These are phyloP conservation scores for Hermetia illucens DNA, from an alignment of 1,140 invertebrate species.

Conservation along the genomic window DNA sequence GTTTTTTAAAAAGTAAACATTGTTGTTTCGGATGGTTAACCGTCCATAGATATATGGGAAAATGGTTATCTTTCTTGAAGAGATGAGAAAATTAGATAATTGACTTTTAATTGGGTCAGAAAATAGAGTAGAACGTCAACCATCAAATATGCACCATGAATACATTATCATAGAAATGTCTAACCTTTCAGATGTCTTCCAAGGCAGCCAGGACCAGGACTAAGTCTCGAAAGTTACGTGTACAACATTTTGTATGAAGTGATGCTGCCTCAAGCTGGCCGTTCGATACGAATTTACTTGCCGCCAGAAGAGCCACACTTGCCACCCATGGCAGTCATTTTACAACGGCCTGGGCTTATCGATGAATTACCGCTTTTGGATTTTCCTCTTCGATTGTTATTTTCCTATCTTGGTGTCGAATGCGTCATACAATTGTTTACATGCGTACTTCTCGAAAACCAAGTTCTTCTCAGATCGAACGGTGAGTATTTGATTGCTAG, in stretches of 20 bases:
- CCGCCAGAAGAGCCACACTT: constrained; percentile 57
- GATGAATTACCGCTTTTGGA: constrained; percentile 87
- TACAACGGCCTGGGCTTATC: constrained; percentile 53
- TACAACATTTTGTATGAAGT: constrained; percentile 93
- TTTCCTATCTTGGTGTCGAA: constrained; percentile 75
- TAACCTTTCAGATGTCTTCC: constrained; percentile 48
- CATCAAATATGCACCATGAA: too few relatives aligned
- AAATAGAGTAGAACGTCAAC: too few relatives aligned
- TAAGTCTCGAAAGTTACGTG: constrained; percentile 83
- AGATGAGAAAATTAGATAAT: too few relatives aligned
- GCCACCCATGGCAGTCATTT: constrained; percentile 42
- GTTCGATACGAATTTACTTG: constrained; percentile 70
- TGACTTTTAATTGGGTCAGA: too few relatives aligned
- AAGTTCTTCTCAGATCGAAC: constrained; percentile 83
- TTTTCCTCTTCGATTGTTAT: constrained; percentile 79
- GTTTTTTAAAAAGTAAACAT: too few relatives aligned
- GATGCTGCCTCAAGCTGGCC: constrained; percentile 71
- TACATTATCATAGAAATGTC: not conserved
- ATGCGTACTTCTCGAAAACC: constrained; percentile 91
- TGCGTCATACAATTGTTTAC: constrained; percentile 88
- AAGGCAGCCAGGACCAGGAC: constrained; percentile 49
- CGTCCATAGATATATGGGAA: too few relatives aligned
- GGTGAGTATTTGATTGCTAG: too few relatives aligned
- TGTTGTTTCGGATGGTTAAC: too few relatives aligned
- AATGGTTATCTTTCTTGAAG: too few relatives aligned